Evolutionary conservation across 2,113 vertebrate species (phyloP), one percentile per base, ranked within the genome.

Genomic region (Monopterus albus): DNA sequence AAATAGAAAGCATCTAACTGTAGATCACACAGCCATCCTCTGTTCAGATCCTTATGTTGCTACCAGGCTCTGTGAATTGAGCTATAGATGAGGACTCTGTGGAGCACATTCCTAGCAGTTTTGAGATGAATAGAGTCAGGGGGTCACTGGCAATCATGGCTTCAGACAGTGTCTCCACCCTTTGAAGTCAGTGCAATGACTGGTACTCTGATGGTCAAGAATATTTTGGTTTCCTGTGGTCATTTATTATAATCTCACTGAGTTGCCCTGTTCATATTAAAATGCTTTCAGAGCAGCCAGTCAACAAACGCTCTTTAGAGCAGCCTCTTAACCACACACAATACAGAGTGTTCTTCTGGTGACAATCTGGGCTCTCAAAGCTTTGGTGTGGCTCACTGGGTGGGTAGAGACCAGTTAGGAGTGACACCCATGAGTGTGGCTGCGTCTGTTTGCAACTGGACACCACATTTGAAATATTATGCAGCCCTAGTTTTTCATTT

Each of bases 391-490:
- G 75, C 60, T 78, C 35, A 29, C 72, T 65, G 80, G 42, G 59
- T 75, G 81, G 89, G 89, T 76, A 79, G 75, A 73, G 83, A 76
- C 45, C 70, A 61, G 55, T 72, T 55, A 59, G 21, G 28, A 75
- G 42, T 83, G 70, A 88, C 79, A 74, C 81, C 55, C 69, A 81
- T 47, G 47, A 50, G 45, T 57, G 55, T 18, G 63, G 45, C 0
- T 36, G 64, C 31, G 69, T 82, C 57, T 72, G 62, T 62, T 77
- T 86, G 79, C 67, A 70, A 56, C 83, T 60, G 60, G 67, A 70
- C 57, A 29, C 66, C 38, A 29, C 10, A 2, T 59, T 76, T 76
- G 20, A 79, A 68, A 70, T 57, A 47, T 75, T 61, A 29, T 25
- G 43, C 31, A 49, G 58, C 23, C 20, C 13, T 21, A 40, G 42